Evolutionary conservation across 2,888 invertebrate genomes (phyloP).

Genomic region (Busseola fusca): DNA sequence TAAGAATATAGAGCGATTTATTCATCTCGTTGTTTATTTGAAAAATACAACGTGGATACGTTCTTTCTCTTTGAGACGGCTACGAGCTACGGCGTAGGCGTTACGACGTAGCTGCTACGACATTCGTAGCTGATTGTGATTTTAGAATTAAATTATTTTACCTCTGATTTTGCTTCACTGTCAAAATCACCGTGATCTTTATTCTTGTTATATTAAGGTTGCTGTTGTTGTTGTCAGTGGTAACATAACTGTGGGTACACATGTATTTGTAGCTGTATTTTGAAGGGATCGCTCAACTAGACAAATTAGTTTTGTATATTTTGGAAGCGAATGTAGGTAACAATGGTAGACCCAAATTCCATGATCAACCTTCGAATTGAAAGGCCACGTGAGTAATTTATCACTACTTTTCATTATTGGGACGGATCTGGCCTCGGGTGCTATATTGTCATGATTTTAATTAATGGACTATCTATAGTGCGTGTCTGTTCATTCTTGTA

Average conservation of each 20-base stretch:
- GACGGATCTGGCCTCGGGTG: not conserved
- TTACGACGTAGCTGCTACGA: constrained; percentile 23
- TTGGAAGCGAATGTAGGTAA: constrained; percentile 8
- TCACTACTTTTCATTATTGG: constrained; percentile 23
- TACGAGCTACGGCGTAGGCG: constrained; percentile 37
- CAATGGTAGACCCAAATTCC: constrained; percentile 13
- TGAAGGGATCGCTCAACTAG: not conserved
- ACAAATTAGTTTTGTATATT: constrained; percentile 1
- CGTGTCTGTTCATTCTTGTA: not conserved
- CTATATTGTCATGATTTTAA: constrained; percentile 32
- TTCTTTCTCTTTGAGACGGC: not conserved
- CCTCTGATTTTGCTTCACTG: not conserved
- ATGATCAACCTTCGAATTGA: not conserved
- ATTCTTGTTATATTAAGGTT: not conserved
- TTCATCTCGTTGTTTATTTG: not conserved
- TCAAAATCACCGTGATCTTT: not conserved
- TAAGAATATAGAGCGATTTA: too few species aligned
- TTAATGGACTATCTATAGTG: constrained; percentile 7
- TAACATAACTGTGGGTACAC: too few species aligned
- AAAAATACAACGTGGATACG: not conserved
- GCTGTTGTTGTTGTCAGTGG: not conserved
- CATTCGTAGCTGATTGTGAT: not conserved
- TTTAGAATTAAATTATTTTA: not conserved
- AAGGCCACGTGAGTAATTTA: constrained; percentile 22
- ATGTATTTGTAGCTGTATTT: not conserved